These are phyloP conservation scores for Allacma fusca DNA, from an alignment of 2,888 invertebrate genomes.

Conservation along the genomic window DNA sequence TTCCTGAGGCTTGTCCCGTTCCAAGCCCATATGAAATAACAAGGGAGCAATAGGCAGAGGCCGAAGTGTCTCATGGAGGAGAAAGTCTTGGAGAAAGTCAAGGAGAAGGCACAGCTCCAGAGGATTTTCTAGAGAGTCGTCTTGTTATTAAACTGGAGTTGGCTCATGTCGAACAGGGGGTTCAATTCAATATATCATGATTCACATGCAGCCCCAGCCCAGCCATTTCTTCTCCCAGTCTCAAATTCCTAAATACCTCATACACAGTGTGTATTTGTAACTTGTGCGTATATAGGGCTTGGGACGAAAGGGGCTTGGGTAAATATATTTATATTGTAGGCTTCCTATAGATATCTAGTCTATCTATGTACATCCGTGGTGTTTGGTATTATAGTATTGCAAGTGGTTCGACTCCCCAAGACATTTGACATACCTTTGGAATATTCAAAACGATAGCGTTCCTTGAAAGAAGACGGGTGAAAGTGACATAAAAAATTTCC, in stretches of 20 bases:
- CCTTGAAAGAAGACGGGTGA: neutral
- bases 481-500: constrained; percentile 5
- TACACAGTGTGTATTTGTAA: too few species aligned
- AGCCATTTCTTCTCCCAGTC: neutral
- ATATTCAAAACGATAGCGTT: neutral
- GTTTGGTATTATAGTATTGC: too few species aligned
- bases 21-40: too few species aligned
- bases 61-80: too few species aligned
- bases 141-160: constrained; percentile 31
- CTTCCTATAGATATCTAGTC: too few species aligned
- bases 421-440: constrained; percentile 11
- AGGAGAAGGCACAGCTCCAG: neutral
- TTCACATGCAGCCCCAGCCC: neutral
- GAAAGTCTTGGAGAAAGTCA: neutral
- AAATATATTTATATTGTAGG: too few species aligned
- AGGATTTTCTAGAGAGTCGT: constrained; percentile 1
- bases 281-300: too few species aligned
- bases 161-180: constrained; percentile 28
- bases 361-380: too few species aligned
- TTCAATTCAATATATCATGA: constrained; percentile 35
- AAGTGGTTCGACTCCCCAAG: too few species aligned
- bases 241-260: constrained; percentile 16
- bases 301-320: too few species aligned
- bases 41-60: neutral
- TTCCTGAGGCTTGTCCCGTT: too few species aligned